These are phyloP conservation scores for Bilobella aurantiaca DNA, from an alignment of 1,140 invertebrate genomes.

Conservation along the genomic window DNA sequence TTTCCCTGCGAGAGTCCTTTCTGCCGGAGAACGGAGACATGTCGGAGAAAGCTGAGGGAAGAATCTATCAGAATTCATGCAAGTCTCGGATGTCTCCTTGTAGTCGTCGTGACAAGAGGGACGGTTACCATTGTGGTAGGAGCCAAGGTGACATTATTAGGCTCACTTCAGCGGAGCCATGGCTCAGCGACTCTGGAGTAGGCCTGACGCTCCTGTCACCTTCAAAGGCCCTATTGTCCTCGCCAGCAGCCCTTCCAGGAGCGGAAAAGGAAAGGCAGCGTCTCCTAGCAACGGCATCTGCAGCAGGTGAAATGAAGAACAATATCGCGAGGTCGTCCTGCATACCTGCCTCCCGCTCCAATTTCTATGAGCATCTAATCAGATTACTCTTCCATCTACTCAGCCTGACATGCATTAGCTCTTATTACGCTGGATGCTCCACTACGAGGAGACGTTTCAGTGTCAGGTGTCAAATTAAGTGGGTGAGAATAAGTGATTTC, in stretches of 20 bases:
- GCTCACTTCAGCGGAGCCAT: no score
- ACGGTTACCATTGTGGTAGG: not conserved
- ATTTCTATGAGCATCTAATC: slow-evolving; percentile 24
- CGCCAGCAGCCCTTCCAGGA: not conserved
- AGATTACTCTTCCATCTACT: slow-evolving; percentile 30
- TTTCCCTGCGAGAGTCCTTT: no score
- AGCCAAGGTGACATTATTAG: not conserved
- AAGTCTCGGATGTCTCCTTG: not conserved
- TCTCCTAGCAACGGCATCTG: no score
- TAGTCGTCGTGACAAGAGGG: not conserved
- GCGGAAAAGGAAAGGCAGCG: not conserved
- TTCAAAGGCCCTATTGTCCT: not conserved
- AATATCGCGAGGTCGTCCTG: no score
- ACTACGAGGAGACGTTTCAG: slow-evolving; percentile 4
- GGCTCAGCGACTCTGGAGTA: no score
- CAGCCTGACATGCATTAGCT: slow-evolving; percentile 28
- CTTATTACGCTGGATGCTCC: slow-evolving; percentile 20
- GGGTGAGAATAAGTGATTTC: slow-evolving; percentile 32
- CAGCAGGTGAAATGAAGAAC: no score
- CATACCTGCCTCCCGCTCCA: no score
- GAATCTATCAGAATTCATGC: not conserved
- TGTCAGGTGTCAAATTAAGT: slow-evolving; percentile 34
- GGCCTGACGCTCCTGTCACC: not conserved
- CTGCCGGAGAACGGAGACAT: no score
- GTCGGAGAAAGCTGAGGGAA: not conserved